These are phyloP conservation scores for Glyphotaelius pellucidus DNA, from an alignment of 2,888 invertebrate species.

Conservation along the genomic window DNA sequence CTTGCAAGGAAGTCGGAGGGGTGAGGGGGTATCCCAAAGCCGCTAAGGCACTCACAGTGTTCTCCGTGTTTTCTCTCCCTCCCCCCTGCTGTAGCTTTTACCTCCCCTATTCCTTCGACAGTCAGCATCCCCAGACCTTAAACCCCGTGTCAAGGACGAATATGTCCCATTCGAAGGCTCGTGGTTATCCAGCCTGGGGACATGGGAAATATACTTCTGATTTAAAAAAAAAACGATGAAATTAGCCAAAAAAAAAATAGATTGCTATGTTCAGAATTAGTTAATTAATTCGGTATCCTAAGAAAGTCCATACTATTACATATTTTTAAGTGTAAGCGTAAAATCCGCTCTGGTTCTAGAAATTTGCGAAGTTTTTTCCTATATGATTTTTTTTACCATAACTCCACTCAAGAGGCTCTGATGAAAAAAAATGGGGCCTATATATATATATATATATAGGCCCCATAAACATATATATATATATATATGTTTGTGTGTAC, in stretches of 20 bases:
- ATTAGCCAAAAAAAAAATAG: neutral
- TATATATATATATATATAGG: too few relatives aligned
- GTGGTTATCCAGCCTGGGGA: neutral
- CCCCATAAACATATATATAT: too few relatives aligned
- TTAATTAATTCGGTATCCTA: too few relatives aligned
- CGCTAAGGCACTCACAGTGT: constrained; percentile 55
- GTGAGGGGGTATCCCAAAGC: constrained; percentile 58
- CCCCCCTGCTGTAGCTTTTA: neutral
- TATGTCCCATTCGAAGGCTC: neutral
- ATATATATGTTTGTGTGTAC: too few relatives aligned
- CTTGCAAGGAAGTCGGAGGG: constrained; percentile 49
- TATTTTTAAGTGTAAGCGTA: too few relatives aligned
- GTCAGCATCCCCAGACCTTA: constrained; percentile 1
- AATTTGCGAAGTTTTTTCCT: too few relatives aligned
- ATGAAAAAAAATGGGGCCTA: too few relatives aligned
- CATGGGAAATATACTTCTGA: neutral
- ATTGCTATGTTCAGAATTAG: too few relatives aligned
- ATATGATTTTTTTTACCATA: too few relatives aligned
- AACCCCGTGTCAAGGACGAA: constrained; percentile 50
- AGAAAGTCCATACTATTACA: too few relatives aligned
- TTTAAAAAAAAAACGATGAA: neutral
- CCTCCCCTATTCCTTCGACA: constrained; percentile 28
- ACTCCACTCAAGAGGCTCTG: too few relatives aligned
- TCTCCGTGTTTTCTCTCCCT: constrained; percentile 38
- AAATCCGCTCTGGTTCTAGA: too few relatives aligned